phyloP scores from a whole-genome alignment of 2,797 vertebrate species.

The Coluber constrictor region DNA sequence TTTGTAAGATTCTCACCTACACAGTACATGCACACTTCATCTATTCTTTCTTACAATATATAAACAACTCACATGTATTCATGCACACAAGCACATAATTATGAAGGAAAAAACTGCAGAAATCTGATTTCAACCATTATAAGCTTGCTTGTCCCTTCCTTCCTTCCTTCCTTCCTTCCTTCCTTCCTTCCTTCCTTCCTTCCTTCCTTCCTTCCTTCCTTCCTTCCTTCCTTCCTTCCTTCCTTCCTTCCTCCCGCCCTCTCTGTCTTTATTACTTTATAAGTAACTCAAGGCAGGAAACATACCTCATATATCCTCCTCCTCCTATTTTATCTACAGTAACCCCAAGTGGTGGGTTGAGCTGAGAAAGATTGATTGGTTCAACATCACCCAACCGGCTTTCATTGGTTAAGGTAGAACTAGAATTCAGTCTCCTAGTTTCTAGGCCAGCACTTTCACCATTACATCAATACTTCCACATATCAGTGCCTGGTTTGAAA shows the following conservation, averaged over 20 bases:
- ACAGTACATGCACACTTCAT: not conserved
- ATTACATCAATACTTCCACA: not conserved
- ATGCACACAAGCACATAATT: not conserved
- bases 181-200: too few relatives aligned
- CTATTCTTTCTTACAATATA: not conserved
- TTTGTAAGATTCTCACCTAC: not conserved
- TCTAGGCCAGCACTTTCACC: not conserved
- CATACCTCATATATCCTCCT: not conserved
- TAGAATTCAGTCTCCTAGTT: not conserved
- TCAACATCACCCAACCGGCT: not conserved
- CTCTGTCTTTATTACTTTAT: not conserved
- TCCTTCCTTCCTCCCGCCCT: not conserved
- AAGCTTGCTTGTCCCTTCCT: not conserved
- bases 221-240: not conserved
- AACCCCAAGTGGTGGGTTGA: not conserved
- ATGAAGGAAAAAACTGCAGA: not conserved
- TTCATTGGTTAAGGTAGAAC: not conserved
- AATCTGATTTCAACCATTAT: not conserved
- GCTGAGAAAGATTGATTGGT: not conserved
- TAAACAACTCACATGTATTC: not conserved
- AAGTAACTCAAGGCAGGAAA: not conserved
- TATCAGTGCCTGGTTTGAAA: not conserved
- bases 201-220: accelerated
- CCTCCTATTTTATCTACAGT: not conserved
- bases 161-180: too few relatives aligned